phyloP scores from a whole-genome alignment of 1,140 invertebrate species.

The Augochlora pura region DNA sequence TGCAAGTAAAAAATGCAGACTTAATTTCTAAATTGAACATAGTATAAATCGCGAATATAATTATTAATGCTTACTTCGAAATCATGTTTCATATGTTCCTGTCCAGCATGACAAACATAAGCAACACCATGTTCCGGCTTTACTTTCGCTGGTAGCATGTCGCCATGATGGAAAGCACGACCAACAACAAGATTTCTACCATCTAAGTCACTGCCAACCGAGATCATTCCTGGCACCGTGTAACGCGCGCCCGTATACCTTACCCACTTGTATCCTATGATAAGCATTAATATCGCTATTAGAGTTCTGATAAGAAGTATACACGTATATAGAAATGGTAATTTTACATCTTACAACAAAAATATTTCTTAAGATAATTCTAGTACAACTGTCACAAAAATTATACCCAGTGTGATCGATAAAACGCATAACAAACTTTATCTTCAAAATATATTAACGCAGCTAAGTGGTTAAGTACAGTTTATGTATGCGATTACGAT shows the following conservation, averaged over 20 bases:
- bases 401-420: too few relatives aligned
- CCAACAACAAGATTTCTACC: slow-evolving; percentile 79
- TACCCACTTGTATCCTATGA: slow-evolving; percentile 72
- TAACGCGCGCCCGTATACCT: slow-evolving; percentile 68
- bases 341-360: too few relatives aligned
- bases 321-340: too few relatives aligned
- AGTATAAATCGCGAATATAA: too few relatives aligned
- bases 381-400: too few relatives aligned
- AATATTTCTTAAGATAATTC: too few relatives aligned
- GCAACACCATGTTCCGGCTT: slow-evolving; percentile 75
- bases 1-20: too few relatives aligned
- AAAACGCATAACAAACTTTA: too few relatives aligned
- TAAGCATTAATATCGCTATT: not conserved
- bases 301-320: too few relatives aligned
- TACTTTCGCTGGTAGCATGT: slow-evolving; percentile 78
- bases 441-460: too few relatives aligned
- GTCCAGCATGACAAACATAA: slow-evolving; percentile 76
- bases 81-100: slow-evolving; percentile 74
- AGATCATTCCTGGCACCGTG: slow-evolving; percentile 62
- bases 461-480: too few relatives aligned
- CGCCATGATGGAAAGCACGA: slow-evolving; percentile 77
- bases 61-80: slow-evolving; percentile 76
- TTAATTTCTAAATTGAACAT: not conserved
- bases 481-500: too few relatives aligned
- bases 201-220: slow-evolving; percentile 78